Conservation (phyloP, 2,888 invertebrate genomes). For the Dorcus parallelipipedus region DNA sequence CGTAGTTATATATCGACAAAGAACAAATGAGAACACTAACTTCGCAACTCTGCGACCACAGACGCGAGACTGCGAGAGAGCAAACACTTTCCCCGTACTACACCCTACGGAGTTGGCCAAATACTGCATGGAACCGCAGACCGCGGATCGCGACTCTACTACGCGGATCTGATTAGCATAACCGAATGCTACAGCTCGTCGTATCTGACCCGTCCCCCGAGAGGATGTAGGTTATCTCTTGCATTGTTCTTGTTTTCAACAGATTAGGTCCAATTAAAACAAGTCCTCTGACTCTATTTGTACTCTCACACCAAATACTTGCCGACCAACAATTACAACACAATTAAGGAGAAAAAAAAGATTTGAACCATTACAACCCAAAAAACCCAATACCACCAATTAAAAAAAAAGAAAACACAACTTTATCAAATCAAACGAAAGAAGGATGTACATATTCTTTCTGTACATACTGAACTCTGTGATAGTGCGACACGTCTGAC, state of each 20-base stretch:
- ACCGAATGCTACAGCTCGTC: constrained; percentile 31
- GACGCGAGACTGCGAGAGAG: constrained; percentile 22
- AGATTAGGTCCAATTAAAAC: constrained; percentile 27
- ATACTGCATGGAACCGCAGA: constrained; percentile 30
- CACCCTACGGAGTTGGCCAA: constrained; percentile 36
- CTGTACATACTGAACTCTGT: no score
- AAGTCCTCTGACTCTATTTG: not conserved
- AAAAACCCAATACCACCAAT: no score
- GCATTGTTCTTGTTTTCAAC: constrained; percentile 35
- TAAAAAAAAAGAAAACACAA: no score
- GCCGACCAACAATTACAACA: no score
- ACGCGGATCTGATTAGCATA: constrained; percentile 31
- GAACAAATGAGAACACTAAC: constrained; percentile 8
- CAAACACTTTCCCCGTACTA: constrained; percentile 32
- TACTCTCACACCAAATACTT: not conserved
- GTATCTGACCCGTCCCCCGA: constrained; percentile 35
- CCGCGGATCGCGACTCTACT: constrained; percentile 26
- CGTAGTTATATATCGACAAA: constrained; percentile 4
- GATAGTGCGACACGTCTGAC: no score
- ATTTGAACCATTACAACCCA: no score
- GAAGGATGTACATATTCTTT: no score
- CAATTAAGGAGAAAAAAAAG: no score
- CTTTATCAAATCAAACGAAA: no score
- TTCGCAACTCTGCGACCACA: constrained; percentile 3
- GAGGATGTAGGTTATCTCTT: constrained; percentile 41